Evolutionary conservation across 2,113 vertebrate genomes (phyloP), one percentile per base, ranked within the genome.

Genomic region (Trichomycterus rosablanca): DNA sequence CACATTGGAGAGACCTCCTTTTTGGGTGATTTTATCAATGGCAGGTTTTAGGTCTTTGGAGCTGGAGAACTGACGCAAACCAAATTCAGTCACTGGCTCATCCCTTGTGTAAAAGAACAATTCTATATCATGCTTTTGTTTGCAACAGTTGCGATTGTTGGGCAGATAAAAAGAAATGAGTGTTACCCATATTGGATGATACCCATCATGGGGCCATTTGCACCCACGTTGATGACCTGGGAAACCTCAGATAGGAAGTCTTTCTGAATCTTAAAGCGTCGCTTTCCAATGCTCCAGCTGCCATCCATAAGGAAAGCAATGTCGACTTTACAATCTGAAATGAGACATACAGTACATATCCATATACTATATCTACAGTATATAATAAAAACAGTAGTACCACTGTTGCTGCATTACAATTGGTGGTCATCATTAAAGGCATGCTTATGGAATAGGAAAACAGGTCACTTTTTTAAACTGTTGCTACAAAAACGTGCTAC

Each of bases 191-290:
- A 99, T 76, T 99, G 96, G 63, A 99, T 79, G 39, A 98, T 79
- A 14, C 96, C 95, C 91, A 99, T 90, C 81, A 97, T 89, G 37
- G 96, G 91, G 15, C 96, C 96, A 0, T 83, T 75, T 0, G 81
- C 74, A 34, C 95, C 89, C 0, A 97, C 76, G 50, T 92, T 89
- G 7, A 99, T 89, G 34, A 83, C 81, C 68, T 95, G 89, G 40
- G 88, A 88, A 42, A 97, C 51, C 0, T 91, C 89, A 10, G 71
- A 54, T 24, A 99, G 82, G 81, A 99, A 97, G 66, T 92, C 88
- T 78, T 96, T 97, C 79, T 99, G 95, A 75, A 98, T 93, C 75
- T 84, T 87, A 73, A 98, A 99, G 9, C 96, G 93, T 0, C 96
- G 89, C 54, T 93, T 96, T 11, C 96, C 96, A 0, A 99, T 92